phyloP scores from a whole-genome alignment of 2,797 vertebrate genomes.

The Hippopotamyrus pictus region DNA sequence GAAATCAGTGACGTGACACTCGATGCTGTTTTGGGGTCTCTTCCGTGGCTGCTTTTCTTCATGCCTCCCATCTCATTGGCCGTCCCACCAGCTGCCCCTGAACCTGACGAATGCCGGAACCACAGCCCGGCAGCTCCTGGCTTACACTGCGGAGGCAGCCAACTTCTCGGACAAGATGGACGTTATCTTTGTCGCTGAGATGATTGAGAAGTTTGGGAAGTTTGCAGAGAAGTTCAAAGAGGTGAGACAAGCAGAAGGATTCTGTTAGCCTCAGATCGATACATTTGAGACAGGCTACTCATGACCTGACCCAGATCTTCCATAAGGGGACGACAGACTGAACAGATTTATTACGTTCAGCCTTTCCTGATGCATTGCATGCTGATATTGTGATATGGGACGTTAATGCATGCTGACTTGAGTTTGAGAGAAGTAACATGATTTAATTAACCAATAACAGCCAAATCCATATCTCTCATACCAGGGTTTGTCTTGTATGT shows the following conservation, averaged over 20 bases:
- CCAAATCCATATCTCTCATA: background rate
- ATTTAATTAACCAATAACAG: background rate
- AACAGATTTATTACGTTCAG: background rate
- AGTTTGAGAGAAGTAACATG: background rate
- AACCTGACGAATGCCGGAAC: slow-evolving; percentile 89
- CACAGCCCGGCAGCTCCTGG: slow-evolving; percentile 79
- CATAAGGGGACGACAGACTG: background rate
- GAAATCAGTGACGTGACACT: background rate
- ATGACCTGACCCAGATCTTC: background rate
- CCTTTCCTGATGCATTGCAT: background rate
- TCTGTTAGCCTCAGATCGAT: background rate
- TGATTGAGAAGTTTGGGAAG: slow-evolving; percentile 94
- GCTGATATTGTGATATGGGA: background rate
- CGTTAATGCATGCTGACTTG: background rate
- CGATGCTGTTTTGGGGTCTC: background rate
- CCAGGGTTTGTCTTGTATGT: background rate
- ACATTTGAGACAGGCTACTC: background rate
- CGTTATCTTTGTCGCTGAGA: slow-evolving; percentile 95
- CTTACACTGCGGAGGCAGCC: slow-evolving; percentile 84
- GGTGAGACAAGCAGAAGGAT: slow-evolving; percentile 53
- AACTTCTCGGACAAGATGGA: slow-evolving; percentile 99
- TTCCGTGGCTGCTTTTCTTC: too few relatives aligned
- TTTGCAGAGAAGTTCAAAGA: slow-evolving; percentile 96
- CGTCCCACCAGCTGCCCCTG: slow-evolving; percentile 77
- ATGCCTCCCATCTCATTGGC: background rate